phyloP scores from a whole-genome alignment of 2,113 vertebrate species.

The Grantiella picta region DNA sequence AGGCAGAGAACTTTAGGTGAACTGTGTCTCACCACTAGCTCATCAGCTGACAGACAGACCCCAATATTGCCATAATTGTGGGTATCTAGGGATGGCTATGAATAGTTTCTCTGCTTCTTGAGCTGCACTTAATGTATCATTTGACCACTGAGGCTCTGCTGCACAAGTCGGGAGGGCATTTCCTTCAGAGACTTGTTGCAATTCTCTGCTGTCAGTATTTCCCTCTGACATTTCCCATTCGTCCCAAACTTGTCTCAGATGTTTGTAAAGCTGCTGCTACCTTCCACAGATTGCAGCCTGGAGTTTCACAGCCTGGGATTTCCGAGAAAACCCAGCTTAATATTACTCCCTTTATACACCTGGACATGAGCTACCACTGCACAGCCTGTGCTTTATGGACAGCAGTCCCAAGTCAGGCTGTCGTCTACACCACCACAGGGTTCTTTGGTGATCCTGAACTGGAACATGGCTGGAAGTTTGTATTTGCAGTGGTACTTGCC shows the following conservation, averaged over 20 bases:
- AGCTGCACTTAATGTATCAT: not conserved
- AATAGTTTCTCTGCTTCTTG: not conserved
- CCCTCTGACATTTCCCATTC: not conserved
- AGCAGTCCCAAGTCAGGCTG: not conserved
- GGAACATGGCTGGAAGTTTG: not conserved
- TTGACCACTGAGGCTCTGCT: not conserved
- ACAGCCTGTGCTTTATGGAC: not conserved
- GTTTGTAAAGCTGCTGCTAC: not conserved
- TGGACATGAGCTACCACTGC: not conserved
- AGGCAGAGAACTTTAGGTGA: not conserved
- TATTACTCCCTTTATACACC: not conserved
- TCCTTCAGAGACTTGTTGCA: not conserved
- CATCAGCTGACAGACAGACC: not conserved
- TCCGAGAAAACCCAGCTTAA: not conserved
- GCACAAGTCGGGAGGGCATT: not conserved
- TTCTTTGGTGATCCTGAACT: not conserved
- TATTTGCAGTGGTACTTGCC: not conserved
- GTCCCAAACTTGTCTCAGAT: not conserved
- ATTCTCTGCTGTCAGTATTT: not conserved
- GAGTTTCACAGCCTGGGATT: not conserved
- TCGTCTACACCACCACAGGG: accelerated
- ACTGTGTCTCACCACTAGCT: not conserved
- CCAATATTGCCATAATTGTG: accelerated
- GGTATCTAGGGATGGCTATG: not conserved
- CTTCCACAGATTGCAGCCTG: not conserved